These are phyloP conservation scores for Vireo altiloquus DNA, from an alignment of 2,113 vertebrate species.

Conservation along the genomic window DNA sequence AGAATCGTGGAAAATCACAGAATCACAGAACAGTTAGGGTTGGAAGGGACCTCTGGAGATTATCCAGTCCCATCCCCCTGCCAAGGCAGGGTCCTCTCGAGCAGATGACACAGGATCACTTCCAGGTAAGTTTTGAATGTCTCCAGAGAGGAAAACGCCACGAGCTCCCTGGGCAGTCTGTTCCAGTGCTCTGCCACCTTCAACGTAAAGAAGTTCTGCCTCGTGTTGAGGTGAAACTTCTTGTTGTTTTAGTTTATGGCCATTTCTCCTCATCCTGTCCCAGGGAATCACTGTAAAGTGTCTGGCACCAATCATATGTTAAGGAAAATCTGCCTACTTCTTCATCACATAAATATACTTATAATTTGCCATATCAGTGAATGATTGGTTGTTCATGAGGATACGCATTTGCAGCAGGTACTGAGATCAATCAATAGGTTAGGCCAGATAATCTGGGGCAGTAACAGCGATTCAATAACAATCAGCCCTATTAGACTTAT, in stretches of 20 bases:
- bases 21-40: not conserved
- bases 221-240: not conserved
- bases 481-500: not conserved
- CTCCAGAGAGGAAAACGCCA: not conserved
- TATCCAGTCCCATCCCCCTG: not conserved
- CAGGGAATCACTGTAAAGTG: not conserved
- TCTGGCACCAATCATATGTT: not conserved
- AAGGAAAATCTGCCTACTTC: not conserved
- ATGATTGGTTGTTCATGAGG: not conserved
- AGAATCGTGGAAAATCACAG: not conserved
- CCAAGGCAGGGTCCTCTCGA: not conserved
- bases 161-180: rapidly evolving
- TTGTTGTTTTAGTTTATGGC: not conserved
- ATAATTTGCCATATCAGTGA: not conserved
- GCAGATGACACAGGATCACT: not conserved
- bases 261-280: not conserved
- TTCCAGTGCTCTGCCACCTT: not conserved
- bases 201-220: not conserved
- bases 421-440: not conserved
- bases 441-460: not conserved
- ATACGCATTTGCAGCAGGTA: not conserved
- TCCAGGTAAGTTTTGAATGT: not conserved
- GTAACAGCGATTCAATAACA: not conserved
- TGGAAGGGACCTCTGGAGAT: not conserved
- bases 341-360: not conserved